phyloP scores from a whole-genome alignment of 2,113 vertebrate genomes.

The Nettapus auritus region DNA sequence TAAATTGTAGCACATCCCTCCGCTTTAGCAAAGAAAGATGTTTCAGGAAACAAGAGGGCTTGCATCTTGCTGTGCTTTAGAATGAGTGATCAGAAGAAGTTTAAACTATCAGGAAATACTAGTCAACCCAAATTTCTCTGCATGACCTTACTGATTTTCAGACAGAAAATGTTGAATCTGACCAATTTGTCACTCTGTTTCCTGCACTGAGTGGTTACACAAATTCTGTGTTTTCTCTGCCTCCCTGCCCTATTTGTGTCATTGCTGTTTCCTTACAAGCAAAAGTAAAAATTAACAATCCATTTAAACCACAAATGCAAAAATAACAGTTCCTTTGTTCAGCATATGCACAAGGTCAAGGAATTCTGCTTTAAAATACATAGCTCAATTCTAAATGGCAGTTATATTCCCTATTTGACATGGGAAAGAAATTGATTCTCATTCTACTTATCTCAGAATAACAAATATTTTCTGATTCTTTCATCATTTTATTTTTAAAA shows the following conservation, averaged over 20 bases:
- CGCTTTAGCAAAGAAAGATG: background rate
- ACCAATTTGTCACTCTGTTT: background rate
- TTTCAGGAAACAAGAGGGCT: background rate
- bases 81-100: background rate
- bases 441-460: background rate
- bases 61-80: background rate
- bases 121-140: background rate
- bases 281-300: background rate
- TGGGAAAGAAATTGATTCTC: background rate
- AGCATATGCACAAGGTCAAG: background rate
- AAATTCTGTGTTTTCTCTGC: background rate
- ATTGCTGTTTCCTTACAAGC: background rate
- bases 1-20: background rate
- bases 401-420: background rate
- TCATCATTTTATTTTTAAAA: background rate
- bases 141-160: background rate
- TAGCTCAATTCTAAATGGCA: background rate
- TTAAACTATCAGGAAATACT: background rate
- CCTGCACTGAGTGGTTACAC: background rate
- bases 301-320: background rate
- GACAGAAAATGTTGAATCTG: background rate
- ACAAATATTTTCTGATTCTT: background rate
- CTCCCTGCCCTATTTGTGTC: background rate
- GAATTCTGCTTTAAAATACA: background rate
- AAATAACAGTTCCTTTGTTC: background rate